Percentiles rank a stretch among this genome's conserved stretches.
Evolutionary conservation across 2,888 invertebrate species (phyloP).

Genomic region (Catonia carolina): DNA sequence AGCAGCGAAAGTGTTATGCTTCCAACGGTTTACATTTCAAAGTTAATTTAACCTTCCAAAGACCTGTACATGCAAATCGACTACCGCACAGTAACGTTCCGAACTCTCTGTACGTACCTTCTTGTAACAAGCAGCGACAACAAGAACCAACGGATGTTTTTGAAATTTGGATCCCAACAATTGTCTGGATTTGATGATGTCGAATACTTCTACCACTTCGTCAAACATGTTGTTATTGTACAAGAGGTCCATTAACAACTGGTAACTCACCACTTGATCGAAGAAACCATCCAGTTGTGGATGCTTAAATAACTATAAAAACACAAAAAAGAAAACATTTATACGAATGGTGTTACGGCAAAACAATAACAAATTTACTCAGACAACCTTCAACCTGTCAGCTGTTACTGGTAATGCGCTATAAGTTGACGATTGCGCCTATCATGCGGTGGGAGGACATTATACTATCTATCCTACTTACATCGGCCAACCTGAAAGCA

Average conservation of each 20-base stretch:
- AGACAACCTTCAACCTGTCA: no score
- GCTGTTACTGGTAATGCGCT: no score
- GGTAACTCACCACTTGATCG: constrained; percentile 60
- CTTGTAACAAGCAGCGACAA: constrained; percentile 67
- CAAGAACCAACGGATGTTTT: constrained; percentile 58
- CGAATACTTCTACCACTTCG: constrained; percentile 57
- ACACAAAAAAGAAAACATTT: constrained; percentile 6
- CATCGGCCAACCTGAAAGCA: no score
- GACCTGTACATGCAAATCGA: not conserved
- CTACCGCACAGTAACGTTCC: not conserved
- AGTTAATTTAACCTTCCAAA: no score
- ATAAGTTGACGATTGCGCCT: no score
- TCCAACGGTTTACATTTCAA: not conserved
- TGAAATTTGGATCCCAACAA: constrained; percentile 59
- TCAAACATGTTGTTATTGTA: constrained; percentile 60
- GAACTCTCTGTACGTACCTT: constrained; percentile 55
- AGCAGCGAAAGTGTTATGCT: no score
- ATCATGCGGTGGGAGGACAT: no score
- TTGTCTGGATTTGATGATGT: constrained; percentile 54
- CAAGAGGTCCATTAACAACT: constrained; percentile 63
- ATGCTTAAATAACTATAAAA: constrained; percentile 56
- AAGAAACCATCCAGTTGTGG: constrained; percentile 58
- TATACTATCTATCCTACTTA: no score
- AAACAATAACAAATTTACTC: no score
- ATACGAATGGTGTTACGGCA: no score